phyloP scores from a whole-genome alignment of 2,888 invertebrate genomes.

The Eristalis pertinax region DNA sequence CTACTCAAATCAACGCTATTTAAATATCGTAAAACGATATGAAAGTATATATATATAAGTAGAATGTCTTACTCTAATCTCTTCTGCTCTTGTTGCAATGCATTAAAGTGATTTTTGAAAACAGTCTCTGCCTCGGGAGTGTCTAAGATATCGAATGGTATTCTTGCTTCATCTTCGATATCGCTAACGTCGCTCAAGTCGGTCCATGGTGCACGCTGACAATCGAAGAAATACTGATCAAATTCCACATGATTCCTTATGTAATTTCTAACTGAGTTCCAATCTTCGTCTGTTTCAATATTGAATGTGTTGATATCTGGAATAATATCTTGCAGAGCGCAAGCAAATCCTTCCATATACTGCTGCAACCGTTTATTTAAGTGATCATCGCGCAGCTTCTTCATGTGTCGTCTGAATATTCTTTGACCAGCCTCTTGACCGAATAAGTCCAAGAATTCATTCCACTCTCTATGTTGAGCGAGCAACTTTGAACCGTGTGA shows the following conservation, averaged over 20 bases:
- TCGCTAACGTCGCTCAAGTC: slow-evolving; percentile 86
- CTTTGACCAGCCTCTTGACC: slow-evolving; percentile 92
- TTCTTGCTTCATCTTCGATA: slow-evolving; percentile 86
- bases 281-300: slow-evolving; percentile 86
- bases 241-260: slow-evolving; percentile 96
- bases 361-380: slow-evolving; percentile 88
- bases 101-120: slow-evolving; percentile 94
- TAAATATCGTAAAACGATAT: background rate
- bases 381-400: slow-evolving; percentile 91
- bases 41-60: background rate
- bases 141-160: slow-evolving; percentile 95
- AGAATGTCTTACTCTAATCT: slow-evolving; percentile 89
- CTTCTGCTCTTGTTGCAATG: slow-evolving; percentile 94
- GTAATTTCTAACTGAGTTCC: slow-evolving; percentile 93
- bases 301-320: slow-evolving; percentile 88
- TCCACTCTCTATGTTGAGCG: slow-evolving; percentile 93
- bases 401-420: slow-evolving; percentile 89
- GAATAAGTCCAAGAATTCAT: slow-evolving; percentile 93
- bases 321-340: slow-evolving; percentile 89
- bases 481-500: slow-evolving; percentile 92
- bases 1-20: background rate
- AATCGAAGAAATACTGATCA: slow-evolving; percentile 94
- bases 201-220: slow-evolving; percentile 90
- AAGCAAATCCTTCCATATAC: slow-evolving; percentile 89
- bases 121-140: slow-evolving; percentile 95